phyloP scores from a whole-genome alignment of 1,140 invertebrate genomes.

The Bombus waltoni region DNA sequence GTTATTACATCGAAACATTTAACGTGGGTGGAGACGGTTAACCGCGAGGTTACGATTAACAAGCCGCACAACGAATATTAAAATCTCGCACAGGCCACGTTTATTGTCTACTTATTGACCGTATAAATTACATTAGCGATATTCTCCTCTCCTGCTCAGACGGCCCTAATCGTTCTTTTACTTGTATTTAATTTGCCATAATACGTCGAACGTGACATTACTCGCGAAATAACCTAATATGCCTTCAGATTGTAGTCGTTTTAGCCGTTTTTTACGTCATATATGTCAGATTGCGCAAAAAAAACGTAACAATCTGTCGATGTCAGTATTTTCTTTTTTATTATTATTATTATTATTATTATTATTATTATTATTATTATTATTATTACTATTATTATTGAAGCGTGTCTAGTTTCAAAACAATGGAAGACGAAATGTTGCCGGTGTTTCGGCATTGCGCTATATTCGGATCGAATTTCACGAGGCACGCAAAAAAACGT shows the following conservation, averaged over 20 bases:
- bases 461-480: no score
- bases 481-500: no score
- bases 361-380: no score
- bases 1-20: constrained; percentile 19
- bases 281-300: no score
- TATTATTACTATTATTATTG: no score
- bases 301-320: no score
- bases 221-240: not conserved
- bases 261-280: no score
- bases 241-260: not conserved
- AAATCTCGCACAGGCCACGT: constrained; percentile 21
- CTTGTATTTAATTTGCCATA: not conserved
- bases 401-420: no score
- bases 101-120: constrained; percentile 12
- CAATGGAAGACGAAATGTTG: no score
- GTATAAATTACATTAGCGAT: not conserved
- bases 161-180: not conserved
- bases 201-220: not conserved
- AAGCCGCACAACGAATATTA: constrained; percentile 43
- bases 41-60: constrained; percentile 50
- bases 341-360: no score
- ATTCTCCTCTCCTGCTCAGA: not conserved
- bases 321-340: no score
- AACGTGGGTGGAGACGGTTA: constrained; percentile 43
- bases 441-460: no score